Conservation (phyloP, 2,797 vertebrate species). For the Oreortyx pictus region DNA sequence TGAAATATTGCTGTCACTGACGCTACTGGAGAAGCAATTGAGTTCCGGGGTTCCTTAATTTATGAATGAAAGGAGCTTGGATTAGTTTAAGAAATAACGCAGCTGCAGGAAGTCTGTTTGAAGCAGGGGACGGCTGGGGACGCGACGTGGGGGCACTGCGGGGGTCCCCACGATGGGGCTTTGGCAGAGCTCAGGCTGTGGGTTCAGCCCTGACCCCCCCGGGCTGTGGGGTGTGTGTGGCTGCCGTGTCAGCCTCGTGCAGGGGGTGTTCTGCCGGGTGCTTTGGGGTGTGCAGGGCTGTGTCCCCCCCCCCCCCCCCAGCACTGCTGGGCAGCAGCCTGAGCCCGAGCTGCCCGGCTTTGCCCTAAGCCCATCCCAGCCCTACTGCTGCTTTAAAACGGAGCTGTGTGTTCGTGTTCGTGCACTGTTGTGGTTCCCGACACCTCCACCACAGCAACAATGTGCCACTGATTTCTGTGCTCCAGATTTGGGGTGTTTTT, state of each 20-base stretch:
- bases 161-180: not conserved
- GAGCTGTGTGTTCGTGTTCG: not conserved
- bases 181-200: not conserved
- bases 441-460: slow-evolving; percentile 3
- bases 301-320: too few species aligned
- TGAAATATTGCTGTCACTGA: not conserved
- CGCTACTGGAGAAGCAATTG: not conserved
- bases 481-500: slow-evolving; percentile 1
- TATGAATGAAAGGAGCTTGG: slow-evolving; percentile 11
- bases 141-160: too few species aligned
- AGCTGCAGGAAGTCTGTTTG: not conserved
- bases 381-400: not conserved
- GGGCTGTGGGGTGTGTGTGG: too few species aligned
- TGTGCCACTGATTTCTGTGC: not conserved
- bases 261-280: too few species aligned
- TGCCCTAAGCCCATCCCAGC: not conserved
- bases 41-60: slow-evolving; percentile 12
- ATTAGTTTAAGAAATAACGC: slow-evolving; percentile 2
- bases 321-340: too few species aligned
- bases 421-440: not conserved
- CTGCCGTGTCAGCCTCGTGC: too few species aligned
- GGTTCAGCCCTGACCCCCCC: not conserved
- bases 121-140: too few species aligned
- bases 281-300: too few species aligned
- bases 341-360: too few species aligned